Percentiles rank a stretch among this genome's conserved stretches.
Evolutionary conservation across 2,113 vertebrate genomes (phyloP).

Genomic region (Tragelaphus strepsiceros): DNA sequence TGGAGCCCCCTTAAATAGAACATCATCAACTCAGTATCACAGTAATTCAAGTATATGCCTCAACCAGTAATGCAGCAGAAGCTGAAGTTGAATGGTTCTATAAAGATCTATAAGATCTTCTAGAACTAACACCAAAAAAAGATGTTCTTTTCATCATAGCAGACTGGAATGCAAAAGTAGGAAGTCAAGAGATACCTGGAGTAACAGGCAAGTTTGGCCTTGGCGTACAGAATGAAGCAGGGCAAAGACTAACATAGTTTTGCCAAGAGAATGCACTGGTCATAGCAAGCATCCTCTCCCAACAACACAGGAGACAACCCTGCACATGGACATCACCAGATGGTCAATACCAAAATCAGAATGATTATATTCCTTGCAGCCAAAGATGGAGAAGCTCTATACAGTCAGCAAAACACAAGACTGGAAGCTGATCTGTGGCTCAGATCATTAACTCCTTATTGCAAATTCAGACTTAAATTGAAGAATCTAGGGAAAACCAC

Average conservation of each 20-base stretch:
- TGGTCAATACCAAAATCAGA: not conserved
- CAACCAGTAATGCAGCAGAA: not conserved
- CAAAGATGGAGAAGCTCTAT: not conserved
- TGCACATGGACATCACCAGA: not conserved
- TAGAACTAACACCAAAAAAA: not conserved
- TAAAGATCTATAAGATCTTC: not conserved
- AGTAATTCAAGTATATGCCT: not conserved
- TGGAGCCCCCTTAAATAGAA: not conserved
- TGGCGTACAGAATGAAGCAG: not conserved
- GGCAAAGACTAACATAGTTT: not conserved
- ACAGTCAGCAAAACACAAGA: not conserved
- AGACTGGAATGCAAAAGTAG: not conserved
- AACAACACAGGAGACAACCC: not conserved
- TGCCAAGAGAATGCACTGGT: not conserved
- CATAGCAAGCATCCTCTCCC: not conserved
- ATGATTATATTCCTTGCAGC: not conserved
- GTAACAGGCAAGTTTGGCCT: not conserved
- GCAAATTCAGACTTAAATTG: not conserved
- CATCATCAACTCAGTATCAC: not conserved
- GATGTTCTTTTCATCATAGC: not conserved
- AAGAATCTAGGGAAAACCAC: not conserved
- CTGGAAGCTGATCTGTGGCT: not conserved
- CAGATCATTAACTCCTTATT: not conserved
- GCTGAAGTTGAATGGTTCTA: not conserved
- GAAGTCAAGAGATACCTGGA: not conserved